Conservation (phyloP, 2,113 vertebrate species). For the Suncus etruscus region DNA sequence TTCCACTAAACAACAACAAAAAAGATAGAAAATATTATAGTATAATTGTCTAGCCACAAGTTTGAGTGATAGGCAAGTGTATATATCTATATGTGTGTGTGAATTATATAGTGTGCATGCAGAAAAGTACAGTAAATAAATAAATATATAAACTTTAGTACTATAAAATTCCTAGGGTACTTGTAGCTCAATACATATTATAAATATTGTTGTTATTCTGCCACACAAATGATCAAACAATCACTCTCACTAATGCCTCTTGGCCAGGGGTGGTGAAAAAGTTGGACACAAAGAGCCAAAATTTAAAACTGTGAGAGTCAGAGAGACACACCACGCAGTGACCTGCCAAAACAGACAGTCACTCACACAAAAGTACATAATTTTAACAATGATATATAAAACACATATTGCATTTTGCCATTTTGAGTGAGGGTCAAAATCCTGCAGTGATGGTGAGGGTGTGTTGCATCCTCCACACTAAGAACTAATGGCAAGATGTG, state of each 20-base stretch:
- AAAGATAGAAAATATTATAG: background rate
- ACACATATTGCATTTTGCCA: too few species aligned
- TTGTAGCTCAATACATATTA: background rate
- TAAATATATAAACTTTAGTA: constrained; percentile 28
- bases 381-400: too few species aligned
- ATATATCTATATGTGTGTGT: background rate
- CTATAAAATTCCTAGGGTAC: background rate
- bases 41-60: background rate
- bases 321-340: too few species aligned
- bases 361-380: too few species aligned
- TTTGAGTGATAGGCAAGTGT: background rate
- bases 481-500: too few species aligned
- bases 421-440: too few species aligned
- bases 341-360: too few species aligned
- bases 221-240: background rate
- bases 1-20: background rate
- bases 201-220: background rate
- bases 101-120: background rate
- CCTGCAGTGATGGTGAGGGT: too few species aligned
- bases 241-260: background rate
- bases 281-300: too few species aligned
- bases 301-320: too few species aligned
- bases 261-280: too few species aligned
- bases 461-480: too few species aligned
- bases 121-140: constrained; percentile 42